Percentiles rank a stretch among this genome's conserved stretches.
phyloP scores from a whole-genome alignment of 2,113 vertebrate genomes.

The Centropus bengalensis region DNA sequence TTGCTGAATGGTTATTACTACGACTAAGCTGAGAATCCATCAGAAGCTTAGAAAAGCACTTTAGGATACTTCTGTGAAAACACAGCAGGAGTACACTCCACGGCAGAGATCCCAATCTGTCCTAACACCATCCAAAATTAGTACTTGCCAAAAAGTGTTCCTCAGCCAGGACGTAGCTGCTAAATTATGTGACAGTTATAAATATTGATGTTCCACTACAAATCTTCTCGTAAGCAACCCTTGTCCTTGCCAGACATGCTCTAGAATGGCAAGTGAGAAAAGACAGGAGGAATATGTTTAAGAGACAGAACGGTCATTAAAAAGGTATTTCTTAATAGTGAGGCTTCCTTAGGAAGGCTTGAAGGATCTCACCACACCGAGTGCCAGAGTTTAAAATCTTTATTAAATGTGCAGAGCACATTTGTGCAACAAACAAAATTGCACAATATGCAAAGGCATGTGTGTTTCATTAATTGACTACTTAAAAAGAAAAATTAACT shows the following conservation, averaged over 20 bases:
- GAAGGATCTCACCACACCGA: neutral
- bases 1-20: slow-evolving; percentile 13
- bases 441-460: neutral
- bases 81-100: neutral
- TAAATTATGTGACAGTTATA: neutral
- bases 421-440: neutral
- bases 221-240: neutral
- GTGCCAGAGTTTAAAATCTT: fast-evolving
- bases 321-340: neutral
- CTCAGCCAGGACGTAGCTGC: neutral
- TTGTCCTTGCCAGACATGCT: neutral
- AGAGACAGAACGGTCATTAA: neutral
- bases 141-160: neutral
- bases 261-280: neutral
- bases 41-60: slow-evolving; percentile 32
- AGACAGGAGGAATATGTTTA: neutral
- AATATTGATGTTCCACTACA: neutral
- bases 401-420: neutral
- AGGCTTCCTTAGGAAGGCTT: neutral
- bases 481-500: neutral
- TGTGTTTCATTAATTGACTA: neutral
- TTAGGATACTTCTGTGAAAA: neutral
- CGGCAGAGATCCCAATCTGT: neutral
- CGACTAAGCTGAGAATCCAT: slow-evolving; percentile 2
- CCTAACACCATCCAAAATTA: neutral